phyloP scores from a whole-genome alignment of 2,888 invertebrate species.

The Morpho helenor region DNA sequence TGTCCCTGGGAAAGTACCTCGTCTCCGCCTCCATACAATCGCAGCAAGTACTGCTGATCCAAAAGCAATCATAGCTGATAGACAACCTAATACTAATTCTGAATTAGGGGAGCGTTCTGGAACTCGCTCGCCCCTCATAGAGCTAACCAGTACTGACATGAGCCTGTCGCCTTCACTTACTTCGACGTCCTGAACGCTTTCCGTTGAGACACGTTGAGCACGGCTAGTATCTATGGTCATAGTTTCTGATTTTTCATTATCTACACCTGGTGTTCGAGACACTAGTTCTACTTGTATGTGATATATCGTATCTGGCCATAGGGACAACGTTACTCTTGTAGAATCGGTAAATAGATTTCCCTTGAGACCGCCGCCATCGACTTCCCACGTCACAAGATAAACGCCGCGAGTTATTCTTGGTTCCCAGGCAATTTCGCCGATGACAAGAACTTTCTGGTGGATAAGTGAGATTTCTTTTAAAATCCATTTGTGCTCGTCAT shows the following conservation, averaged over 20 bases:
- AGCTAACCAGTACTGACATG: constrained; percentile 81
- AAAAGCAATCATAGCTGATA: constrained; percentile 77
- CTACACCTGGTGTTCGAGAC: constrained; percentile 80
- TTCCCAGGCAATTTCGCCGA: constrained; percentile 87
- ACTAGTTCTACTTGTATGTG: constrained; percentile 88
- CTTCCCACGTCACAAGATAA: constrained; percentile 91
- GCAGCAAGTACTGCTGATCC: constrained; percentile 73
- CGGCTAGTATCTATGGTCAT: constrained; percentile 82
- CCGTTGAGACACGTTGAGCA: constrained; percentile 82
- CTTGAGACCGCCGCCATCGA: constrained; percentile 88
- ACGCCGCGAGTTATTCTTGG: constrained; percentile 82
- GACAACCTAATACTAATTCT: constrained; percentile 79
- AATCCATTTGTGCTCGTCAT: constrained; percentile 78
- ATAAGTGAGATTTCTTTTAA: constrained; percentile 84
- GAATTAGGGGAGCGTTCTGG: constrained; percentile 73
- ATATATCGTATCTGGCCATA: constrained; percentile 90
- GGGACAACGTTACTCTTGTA: constrained; percentile 86
- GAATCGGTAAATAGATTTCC: constrained; percentile 90
- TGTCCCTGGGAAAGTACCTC: constrained; percentile 76
- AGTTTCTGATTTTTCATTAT: constrained; percentile 81
- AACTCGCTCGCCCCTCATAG: constrained; percentile 80
- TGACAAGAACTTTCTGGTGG: constrained; percentile 84
- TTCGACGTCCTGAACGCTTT: constrained; percentile 81
- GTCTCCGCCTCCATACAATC: constrained; percentile 77
- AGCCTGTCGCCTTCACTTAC: constrained; percentile 79